Conservation (phyloP, 2,113 vertebrate genomes). For the Tenebrosternarchus preto region DNA sequence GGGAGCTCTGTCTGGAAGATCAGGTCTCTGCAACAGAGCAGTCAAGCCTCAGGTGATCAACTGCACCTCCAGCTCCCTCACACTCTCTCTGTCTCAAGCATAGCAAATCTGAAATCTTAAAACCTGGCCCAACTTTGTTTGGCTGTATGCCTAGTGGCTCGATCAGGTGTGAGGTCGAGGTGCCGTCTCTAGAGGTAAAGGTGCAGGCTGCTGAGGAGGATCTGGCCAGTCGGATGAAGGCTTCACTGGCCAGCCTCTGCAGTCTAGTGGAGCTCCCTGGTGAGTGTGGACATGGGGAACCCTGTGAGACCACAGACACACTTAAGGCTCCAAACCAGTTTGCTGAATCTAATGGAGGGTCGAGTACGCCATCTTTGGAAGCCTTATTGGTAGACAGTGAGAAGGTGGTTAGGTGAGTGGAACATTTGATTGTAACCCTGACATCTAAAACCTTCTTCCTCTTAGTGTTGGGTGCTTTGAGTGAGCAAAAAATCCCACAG, state of each 20-base stretch:
- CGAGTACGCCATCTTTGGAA: not conserved
- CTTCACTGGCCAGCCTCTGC: not conserved
- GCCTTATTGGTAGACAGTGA: not conserved
- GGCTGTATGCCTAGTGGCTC: not conserved
- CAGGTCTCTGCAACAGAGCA: not conserved
- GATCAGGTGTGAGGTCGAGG: constrained; percentile 8
- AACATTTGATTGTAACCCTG: not conserved
- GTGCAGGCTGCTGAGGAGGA: not conserved
- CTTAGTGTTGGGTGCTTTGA: too few relatives aligned
- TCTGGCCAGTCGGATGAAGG: constrained; percentile 4
- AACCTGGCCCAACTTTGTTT: not conserved
- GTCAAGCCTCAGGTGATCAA: constrained; percentile 35
- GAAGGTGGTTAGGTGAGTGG: constrained; percentile 1
- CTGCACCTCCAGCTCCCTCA: not conserved
- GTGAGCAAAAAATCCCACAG: too few relatives aligned
- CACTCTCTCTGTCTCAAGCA: not conserved
- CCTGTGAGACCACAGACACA: not conserved
- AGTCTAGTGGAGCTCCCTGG: too few relatives aligned
- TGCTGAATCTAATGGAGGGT: not conserved
- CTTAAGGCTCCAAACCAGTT: not conserved
- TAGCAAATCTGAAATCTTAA: too few relatives aligned
- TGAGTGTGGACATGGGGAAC: too few relatives aligned
- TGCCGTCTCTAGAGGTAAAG: constrained; percentile 4
- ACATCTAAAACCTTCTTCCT: too few relatives aligned
- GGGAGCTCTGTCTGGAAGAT: constrained; percentile 60